Evolutionary conservation across 1,140 invertebrate species (phyloP).

Genomic region (Cecropterus lyciades): DNA sequence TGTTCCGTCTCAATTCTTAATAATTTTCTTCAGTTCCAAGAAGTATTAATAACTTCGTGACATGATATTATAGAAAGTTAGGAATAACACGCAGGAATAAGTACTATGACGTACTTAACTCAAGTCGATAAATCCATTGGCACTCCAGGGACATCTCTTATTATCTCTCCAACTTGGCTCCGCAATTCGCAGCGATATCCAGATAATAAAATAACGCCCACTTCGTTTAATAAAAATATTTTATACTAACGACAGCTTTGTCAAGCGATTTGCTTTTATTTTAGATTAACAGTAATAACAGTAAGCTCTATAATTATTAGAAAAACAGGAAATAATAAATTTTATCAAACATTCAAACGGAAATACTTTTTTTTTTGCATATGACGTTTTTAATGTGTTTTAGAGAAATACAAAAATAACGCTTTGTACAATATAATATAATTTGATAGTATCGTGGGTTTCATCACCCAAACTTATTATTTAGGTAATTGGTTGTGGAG

Average conservation of each 20-base stretch:
- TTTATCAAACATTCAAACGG: too few species aligned
- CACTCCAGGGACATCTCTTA: slow-evolving; percentile 37
- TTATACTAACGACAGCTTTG: neutral
- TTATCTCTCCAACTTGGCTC: slow-evolving; percentile 17
- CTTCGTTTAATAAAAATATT: neutral
- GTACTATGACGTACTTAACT: neutral
- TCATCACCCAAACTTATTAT: too few species aligned
- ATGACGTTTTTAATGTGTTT: too few species aligned
- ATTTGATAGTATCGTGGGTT: too few species aligned
- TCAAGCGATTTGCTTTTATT: neutral
- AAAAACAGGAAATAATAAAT: too few species aligned
- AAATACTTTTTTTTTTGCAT: too few species aligned
- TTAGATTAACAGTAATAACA: neutral
- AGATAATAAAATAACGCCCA: slow-evolving; percentile 5
- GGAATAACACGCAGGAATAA: neutral
- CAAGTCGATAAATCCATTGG: neutral
- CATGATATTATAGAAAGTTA: neutral
- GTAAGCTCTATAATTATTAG: too few species aligned
- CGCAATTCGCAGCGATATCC: neutral
- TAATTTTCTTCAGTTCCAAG: too few species aligned
- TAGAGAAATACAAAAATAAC: too few species aligned
- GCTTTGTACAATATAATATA: too few species aligned
- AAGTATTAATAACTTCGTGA: neutral
- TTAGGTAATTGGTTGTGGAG: too few species aligned
- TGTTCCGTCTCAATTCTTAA: too few species aligned